Percentiles rank a stretch among this genome's conserved stretches.
phyloP scores from a whole-genome alignment of 2,797 vertebrate genomes.

The Enteromius treurensis region DNA sequence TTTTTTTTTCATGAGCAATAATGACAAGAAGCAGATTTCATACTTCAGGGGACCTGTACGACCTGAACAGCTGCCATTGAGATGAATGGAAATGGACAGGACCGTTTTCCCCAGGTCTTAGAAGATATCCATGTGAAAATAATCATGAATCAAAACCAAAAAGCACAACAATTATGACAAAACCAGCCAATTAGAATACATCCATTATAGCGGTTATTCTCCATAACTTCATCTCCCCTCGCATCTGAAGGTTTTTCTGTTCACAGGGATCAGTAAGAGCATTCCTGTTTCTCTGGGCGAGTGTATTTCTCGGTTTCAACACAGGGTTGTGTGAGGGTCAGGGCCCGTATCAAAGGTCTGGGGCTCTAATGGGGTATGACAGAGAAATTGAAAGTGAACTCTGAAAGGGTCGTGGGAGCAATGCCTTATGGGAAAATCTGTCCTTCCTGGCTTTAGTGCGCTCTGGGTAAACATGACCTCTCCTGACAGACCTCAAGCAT shows the following conservation, averaged over 20 bases:
- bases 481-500: slow-evolving; percentile 20
- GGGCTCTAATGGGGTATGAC: slow-evolving; percentile 33
- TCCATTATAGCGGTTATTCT: neutral
- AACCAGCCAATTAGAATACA: too few species aligned
- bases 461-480: slow-evolving; percentile 29
- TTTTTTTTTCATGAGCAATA: neutral
- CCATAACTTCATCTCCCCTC: neutral
- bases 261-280: slow-evolving; percentile 15
- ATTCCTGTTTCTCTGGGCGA: neutral
- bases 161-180: neutral
- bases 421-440: slow-evolving; percentile 37
- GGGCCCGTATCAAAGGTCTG: neutral
- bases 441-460: slow-evolving; percentile 20
- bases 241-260: neutral
- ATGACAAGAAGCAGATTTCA: neutral
- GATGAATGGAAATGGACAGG: neutral
- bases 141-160: neutral
- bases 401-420: neutral
- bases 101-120: neutral
- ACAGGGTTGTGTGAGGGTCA: slow-evolving; percentile 13
- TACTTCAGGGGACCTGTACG: neutral
- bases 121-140: neutral
- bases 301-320: slow-evolving; percentile 5
- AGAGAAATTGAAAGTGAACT: slow-evolving; percentile 31
- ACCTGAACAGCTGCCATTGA: neutral